These are phyloP conservation scores for Stenoptilia bipunctidactyla DNA, from an alignment of 2,888 invertebrate genomes.

Conservation along the genomic window DNA sequence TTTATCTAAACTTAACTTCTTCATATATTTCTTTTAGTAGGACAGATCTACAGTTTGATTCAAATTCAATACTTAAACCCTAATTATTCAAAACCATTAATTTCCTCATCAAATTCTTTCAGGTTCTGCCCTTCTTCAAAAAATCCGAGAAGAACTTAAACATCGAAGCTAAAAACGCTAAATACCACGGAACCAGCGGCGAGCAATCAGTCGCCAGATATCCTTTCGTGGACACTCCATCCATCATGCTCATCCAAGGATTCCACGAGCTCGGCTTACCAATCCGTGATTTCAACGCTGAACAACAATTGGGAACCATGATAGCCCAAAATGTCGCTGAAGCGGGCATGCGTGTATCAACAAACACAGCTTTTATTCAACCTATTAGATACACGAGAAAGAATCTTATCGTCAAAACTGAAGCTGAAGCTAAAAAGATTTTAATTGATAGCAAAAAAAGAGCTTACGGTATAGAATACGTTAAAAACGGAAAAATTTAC, in stretches of 20 bases:
- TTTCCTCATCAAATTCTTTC: no score
- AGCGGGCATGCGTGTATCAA: slow-evolving; percentile 70
- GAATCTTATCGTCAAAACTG: slow-evolving; percentile 59
- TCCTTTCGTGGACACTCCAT: slow-evolving; percentile 71
- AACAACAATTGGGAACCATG: slow-evolving; percentile 66
- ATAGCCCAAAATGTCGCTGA: slow-evolving; percentile 66
- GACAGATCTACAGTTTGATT: no score
- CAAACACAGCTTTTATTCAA: slow-evolving; percentile 75
- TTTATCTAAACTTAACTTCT: no score
- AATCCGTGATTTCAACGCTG: slow-evolving; percentile 66
- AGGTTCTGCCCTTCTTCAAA: slow-evolving; percentile 76
- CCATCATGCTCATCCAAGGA: slow-evolving; percentile 62
- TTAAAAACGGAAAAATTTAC: slow-evolving; percentile 19
- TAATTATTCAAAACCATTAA: neutral
- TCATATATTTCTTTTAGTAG: no score
- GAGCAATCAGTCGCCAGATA: slow-evolving; percentile 72
- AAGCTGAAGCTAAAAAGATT: slow-evolving; percentile 65
- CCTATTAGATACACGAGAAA: slow-evolving; percentile 68
- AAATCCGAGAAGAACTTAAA: slow-evolving; percentile 74
- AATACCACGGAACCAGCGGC: slow-evolving; percentile 72
- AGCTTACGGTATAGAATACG: slow-evolving; percentile 38
- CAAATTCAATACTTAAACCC: no score
- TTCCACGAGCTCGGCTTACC: slow-evolving; percentile 72
- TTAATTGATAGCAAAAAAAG: slow-evolving; percentile 57
- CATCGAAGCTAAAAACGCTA: slow-evolving; percentile 46